These are phyloP conservation scores for Tyrophagus putrescentiae DNA, from an alignment of 1,140 invertebrate genomes.

Conservation along the genomic window DNA sequence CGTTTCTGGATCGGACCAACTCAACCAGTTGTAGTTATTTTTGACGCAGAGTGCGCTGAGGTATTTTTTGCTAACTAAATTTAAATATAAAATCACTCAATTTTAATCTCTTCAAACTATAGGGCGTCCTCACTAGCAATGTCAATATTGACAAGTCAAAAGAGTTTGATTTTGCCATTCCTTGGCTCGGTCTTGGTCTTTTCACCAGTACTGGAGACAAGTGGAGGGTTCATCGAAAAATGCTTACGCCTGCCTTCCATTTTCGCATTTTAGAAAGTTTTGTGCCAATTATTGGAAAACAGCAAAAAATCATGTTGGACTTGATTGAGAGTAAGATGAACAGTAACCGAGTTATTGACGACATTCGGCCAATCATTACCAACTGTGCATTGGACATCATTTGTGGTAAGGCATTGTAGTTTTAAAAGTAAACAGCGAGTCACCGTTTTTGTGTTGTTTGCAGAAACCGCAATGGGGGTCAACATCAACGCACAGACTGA, in stretches of 20 bases:
- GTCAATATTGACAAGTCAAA: slow-evolving; percentile 63
- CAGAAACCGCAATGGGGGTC: slow-evolving; percentile 66
- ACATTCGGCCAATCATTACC: slow-evolving; percentile 58
- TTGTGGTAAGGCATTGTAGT: slow-evolving; percentile 38
- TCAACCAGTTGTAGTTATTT: slow-evolving; percentile 17
- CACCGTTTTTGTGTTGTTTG: not conserved
- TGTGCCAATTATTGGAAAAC: slow-evolving; percentile 59
- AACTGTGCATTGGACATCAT: slow-evolving; percentile 77
- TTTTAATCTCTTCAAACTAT: slow-evolving; percentile 19
- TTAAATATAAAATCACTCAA: not conserved
- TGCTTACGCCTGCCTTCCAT: slow-evolving; percentile 80
- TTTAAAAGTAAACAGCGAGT: not conserved
- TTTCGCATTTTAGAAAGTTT: slow-evolving; percentile 73
- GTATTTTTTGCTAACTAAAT: not conserved
- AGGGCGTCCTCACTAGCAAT: slow-evolving; percentile 47
- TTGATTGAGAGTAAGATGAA: not conserved
- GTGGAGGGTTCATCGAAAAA: slow-evolving; percentile 61
- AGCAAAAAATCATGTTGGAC: slow-evolving; percentile 38
- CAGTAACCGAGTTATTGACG: slow-evolving; percentile 26
- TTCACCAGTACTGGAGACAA: slow-evolving; percentile 56
- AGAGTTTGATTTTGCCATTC: slow-evolving; percentile 52
- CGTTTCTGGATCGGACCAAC: slow-evolving; percentile 15
- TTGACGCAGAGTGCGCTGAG: slow-evolving; percentile 15
- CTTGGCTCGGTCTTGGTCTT: slow-evolving; percentile 69
- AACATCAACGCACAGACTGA: slow-evolving; percentile 50